These are phyloP conservation scores for Taenioides sp. DNA, from an alignment of 2,797 vertebrate species.

Conservation along the genomic window DNA sequence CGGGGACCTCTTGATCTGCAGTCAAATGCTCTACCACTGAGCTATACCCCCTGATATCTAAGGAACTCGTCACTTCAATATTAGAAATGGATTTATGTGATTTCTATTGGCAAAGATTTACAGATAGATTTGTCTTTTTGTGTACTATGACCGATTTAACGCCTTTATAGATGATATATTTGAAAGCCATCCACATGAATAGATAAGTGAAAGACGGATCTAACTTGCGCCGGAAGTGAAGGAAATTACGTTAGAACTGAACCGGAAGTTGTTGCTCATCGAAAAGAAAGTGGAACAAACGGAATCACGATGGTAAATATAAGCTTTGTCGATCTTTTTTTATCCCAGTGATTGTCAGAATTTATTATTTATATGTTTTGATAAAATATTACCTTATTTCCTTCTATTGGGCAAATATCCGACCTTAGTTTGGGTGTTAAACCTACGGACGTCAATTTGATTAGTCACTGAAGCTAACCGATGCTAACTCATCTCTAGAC, in stretches of 20 bases:
- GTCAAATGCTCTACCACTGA: conserved; percentile 73
- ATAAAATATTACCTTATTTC: fast-evolving
- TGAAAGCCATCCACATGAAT: not conserved
- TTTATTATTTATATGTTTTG: fast-evolving
- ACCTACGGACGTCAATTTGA: conserved; percentile 50
- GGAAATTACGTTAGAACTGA: conserved; percentile 25
- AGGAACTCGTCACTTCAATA: too few species aligned
- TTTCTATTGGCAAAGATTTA: not conserved
- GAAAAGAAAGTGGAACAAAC: conserved; percentile 54
- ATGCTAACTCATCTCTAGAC: not conserved
- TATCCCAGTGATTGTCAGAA: fast-evolving
- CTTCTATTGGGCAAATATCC: fast-evolving
- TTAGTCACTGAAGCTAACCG: conserved; percentile 71
- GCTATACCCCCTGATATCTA: conserved; percentile 68
- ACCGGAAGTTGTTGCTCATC: conserved; percentile 32
- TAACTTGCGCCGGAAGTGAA: conserved; percentile 32
- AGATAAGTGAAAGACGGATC: not conserved
- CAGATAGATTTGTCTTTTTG: not conserved
- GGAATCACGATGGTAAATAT: conserved; percentile 46
- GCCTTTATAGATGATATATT: too few species aligned
- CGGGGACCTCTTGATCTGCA: conserved; percentile 71
- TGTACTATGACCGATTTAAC: not conserved
- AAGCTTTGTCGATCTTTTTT: not conserved
- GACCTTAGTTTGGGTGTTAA: not conserved
- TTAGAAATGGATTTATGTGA: too few species aligned